Base-by-base conservation (phyloP, 2,888 invertebrate genomes). In the Lysandra coridon region DNA sequence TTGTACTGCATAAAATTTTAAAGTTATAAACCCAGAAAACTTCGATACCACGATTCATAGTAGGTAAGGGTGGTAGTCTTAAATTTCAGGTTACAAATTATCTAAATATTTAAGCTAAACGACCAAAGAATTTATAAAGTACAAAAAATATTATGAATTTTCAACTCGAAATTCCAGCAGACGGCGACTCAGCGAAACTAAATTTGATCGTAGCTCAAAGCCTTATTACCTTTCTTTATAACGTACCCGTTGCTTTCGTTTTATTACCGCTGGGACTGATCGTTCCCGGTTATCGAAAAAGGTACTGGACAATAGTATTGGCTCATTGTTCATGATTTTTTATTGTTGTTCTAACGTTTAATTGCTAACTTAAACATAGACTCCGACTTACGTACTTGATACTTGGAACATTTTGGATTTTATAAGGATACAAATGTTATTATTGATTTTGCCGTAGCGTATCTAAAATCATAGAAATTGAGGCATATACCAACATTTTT, bases 301-400 rank as follows among this genome's bases (percentile, higher is more conserved):
- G 82, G 81, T 80, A 80, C 78, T 62, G 79, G 75, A 79, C 78
- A 76, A 76, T 76, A 75, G 33, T 76, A 33, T 76, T 53, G 49
- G 53, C 53, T 44, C 14, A 33, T 76, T 76, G 53, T 76, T 17
- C 49, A 23, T 33, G 12, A 53, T 80, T 78, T 80, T 86, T 87
- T 89, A 87, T 89, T 88, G 86, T 85, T 84, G 84, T 84, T 83
- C 83, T 83, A 85, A 87, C 83, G 88, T 88, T 89, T 90, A 88
- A 89, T 90, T 89, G 87, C 85, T 84, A 83, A 86, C 83, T 88
- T 88, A 89, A 91, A 90, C 88, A 91, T 84, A 40, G 83, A 85
- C 78, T 78, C 37, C 78, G 81, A 62, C 44, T 6, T 79, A 23
- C n/a, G 30, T 14, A 80, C 80, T 87, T 86, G 87, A 87, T 85